A percentile compares a stretch with the other conserved stretches of the same genome.
These are phyloP conservation scores for Biston stratarius DNA, from an alignment of 2,888 invertebrate species.

Conservation along the genomic window DNA sequence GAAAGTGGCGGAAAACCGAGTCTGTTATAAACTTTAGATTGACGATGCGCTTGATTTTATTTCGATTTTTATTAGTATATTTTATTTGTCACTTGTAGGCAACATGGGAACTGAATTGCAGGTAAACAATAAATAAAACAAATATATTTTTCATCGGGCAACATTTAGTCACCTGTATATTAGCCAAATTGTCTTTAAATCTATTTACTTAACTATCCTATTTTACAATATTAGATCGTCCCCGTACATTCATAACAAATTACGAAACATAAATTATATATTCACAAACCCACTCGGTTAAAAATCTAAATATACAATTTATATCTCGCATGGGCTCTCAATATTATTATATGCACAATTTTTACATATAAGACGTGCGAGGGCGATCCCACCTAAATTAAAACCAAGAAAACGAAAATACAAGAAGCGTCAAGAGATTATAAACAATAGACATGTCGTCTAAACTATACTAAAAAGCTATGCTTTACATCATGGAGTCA, in stretches of 20 bases:
- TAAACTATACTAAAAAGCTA: slow-evolving; percentile 34
- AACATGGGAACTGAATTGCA: no score
- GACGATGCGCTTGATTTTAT: no score
- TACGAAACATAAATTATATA: slow-evolving; percentile 39
- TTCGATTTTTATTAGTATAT: no score
- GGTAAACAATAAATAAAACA: slow-evolving; percentile 42
- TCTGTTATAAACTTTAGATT: no score
- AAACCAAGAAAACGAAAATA: slow-evolving; percentile 49
- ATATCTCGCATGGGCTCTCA: slow-evolving; percentile 36
- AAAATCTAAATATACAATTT: slow-evolving; percentile 30
- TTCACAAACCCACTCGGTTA: slow-evolving; percentile 35
- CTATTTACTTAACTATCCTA: slow-evolving; percentile 56
- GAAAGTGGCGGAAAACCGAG: no score
- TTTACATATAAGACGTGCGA: slow-evolving; percentile 49
- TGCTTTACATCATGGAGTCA: slow-evolving; percentile 28
- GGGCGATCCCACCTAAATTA: slow-evolving; percentile 47
- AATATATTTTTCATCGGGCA: slow-evolving; percentile 33
- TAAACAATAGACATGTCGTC: slow-evolving; percentile 52
- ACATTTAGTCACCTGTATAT: slow-evolving; percentile 53
- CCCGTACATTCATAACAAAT: slow-evolving; percentile 36
- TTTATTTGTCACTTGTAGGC: no score
- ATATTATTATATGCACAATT: slow-evolving; percentile 48
- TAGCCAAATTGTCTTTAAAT: slow-evolving; percentile 57
- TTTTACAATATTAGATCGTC: slow-evolving; percentile 47
- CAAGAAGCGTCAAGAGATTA: slow-evolving; percentile 54